phyloP scores from a whole-genome alignment of 2,888 invertebrate species.

The Mesorhabditis sp. region DNA sequence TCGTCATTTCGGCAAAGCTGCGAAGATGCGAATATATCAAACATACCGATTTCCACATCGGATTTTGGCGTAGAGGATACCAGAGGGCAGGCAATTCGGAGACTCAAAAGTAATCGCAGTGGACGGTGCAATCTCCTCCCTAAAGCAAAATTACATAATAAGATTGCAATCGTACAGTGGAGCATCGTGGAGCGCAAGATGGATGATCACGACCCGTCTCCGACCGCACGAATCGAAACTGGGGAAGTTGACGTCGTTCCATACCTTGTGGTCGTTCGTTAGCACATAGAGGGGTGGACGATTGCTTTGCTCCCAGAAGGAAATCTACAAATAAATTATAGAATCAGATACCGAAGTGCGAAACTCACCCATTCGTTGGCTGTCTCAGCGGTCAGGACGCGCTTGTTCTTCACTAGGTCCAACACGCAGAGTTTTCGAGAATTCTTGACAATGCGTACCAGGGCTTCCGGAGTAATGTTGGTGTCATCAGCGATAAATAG shows the following conservation, averaged over 20 bases:
- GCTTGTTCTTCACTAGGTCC: slow-evolving; percentile 31
- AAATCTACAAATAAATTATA: slow-evolving; percentile 5
- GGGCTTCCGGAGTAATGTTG: slow-evolving; percentile 20
- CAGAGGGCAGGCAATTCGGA: slow-evolving; percentile 19
- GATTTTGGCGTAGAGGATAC: slow-evolving; percentile 26
- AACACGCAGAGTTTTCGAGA: slow-evolving; percentile 18
- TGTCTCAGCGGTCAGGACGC: slow-evolving; percentile 17
- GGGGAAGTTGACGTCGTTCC: neutral
- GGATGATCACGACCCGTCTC: neutral
- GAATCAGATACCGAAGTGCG: neutral
- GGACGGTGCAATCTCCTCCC: neutral
- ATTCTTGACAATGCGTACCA: slow-evolving; percentile 17
- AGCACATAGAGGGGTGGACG: slow-evolving; percentile 1
- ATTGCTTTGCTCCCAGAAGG: neutral
- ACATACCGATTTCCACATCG: slow-evolving; percentile 36
- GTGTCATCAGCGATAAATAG: slow-evolving; percentile 31
- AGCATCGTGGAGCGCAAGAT: neutral
- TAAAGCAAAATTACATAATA: slow-evolving; percentile 2
- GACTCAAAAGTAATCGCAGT: slow-evolving; percentile 11
- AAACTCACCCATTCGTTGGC: slow-evolving; percentile 17
- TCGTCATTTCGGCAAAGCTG: neutral
- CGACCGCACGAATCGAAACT: neutral
- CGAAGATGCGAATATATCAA: slow-evolving; percentile 11
- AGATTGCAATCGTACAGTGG: neutral
- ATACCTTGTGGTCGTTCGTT: slow-evolving; percentile 1